These are phyloP conservation scores for Polypedilum vanderplanki DNA, from an alignment of 1,140 invertebrate genomes.

Conservation along the genomic window DNA sequence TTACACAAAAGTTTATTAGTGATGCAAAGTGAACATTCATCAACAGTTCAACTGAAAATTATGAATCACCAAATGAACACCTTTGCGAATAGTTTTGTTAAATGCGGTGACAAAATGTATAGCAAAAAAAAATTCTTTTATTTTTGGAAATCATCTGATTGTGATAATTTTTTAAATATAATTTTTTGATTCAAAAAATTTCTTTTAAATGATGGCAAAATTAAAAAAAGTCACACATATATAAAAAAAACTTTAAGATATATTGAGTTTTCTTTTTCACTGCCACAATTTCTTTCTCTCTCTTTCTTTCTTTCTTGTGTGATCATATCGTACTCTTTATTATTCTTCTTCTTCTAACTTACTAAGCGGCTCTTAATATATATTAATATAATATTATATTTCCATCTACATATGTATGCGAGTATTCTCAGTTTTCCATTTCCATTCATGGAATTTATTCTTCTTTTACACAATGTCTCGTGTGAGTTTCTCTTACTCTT, in stretches of 20 bases:
- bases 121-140: too few relatives aligned
- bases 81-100: too few relatives aligned
- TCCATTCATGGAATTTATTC: conserved; percentile 21
- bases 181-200: not conserved
- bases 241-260: not conserved
- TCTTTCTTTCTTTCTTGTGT: not conserved
- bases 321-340: not conserved
- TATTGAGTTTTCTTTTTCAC: not conserved
- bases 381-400: too few relatives aligned
- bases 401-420: not conserved
- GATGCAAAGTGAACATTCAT: too few relatives aligned
- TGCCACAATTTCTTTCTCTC: not conserved
- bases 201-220: not conserved
- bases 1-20: too few relatives aligned
- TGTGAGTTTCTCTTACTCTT: not conserved
- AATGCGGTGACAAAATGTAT: too few relatives aligned
- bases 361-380: not conserved
- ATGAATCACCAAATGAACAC: too few relatives aligned
- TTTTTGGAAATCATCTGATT: too few relatives aligned
- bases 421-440: conserved; percentile 12
- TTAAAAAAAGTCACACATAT: not conserved
- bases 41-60: too few relatives aligned
- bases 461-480: conserved; percentile 6
- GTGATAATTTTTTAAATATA: not conserved
- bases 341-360: not conserved